Evolutionary conservation across 2,797 vertebrate species (phyloP).

Genomic region (Natrix natrix): DNA sequence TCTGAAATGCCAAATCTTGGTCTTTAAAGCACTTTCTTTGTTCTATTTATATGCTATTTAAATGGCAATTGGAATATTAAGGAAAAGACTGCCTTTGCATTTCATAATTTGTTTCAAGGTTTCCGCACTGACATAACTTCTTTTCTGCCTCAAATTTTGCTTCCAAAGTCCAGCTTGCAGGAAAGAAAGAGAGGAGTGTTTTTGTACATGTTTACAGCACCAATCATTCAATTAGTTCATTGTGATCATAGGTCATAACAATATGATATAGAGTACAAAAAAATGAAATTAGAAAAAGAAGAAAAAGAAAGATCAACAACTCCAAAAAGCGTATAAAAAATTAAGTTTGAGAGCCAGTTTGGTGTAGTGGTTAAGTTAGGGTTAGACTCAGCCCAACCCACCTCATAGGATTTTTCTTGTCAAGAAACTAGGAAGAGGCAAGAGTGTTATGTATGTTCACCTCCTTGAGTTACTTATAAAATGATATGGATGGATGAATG

Average conservation of each 20-base stretch:
- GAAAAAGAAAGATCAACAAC: neutral
- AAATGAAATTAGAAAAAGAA: neutral
- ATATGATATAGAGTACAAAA: neutral
- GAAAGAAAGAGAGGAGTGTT: neutral
- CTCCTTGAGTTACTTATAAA: neutral
- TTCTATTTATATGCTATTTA: neutral
- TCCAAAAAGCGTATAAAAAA: neutral
- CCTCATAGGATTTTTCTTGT: neutral
- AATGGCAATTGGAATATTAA: neutral
- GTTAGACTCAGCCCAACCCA: neutral
- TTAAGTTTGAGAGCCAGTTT: neutral
- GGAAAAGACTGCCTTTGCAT: neutral
- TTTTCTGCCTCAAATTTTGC: neutral
- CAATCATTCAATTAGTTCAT: neutral
- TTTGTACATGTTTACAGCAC: neutral
- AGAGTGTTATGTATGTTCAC: neutral
- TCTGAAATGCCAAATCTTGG: neutral
- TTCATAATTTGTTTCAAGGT: neutral
- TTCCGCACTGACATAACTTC: neutral
- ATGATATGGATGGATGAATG: neutral
- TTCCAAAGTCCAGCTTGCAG: neutral
- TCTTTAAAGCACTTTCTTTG: neutral
- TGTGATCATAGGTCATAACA: neutral
- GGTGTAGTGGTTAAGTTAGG: neutral
- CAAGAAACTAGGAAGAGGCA: neutral